Base-by-base conservation (phyloP, 2,888 invertebrate genomes). In the Shargacucullia verbasci region DNA sequence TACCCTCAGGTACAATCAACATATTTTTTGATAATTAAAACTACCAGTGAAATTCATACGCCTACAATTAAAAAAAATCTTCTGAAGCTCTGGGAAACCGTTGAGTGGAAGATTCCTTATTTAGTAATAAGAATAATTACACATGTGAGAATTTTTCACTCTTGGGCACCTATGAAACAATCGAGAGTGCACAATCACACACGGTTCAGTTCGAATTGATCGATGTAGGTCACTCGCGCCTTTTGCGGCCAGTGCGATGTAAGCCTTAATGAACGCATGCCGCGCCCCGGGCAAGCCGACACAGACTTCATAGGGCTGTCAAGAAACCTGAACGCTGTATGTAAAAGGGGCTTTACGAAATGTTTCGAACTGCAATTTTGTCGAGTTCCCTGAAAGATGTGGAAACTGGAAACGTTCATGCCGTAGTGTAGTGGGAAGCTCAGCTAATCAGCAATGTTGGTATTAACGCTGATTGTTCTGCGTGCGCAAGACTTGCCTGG, bases 191-290 rank as follows among this genome's bases (percentile, higher is more conserved):
- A 53, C 59, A 49, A 59, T 67, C 52, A 43, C 53, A 49, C 67
- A 58, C 44, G 58, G 57, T 71, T 66, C 25, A 60, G 45, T 59
- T 56, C 58, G 59, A 64, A 57, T 46, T 57, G 62, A 58, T 41
- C 45, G 44, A 75, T 68, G 68, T 75, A 53, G 75, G 75, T 75
- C 74, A 75, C 55, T 1, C 48, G 61, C 63, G 50, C 78, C 78
- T 74, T 74, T 60, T 65, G 73, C 46, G 57, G 61, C 14, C 59
- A 41, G 63, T 35, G 52, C 45, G 47, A 27, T 33, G 56, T 57
- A 56, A 50, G 75, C 59, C 63, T 64, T 77, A 74, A 74, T 74
- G 75, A 74, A 77, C 67, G 59, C 57, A 60, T 67, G 68, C 67
- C 62, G 59, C 60, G 61, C 77, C 77, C 46, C 55, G 54, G 61